A percentile compares a stretch with the other conserved stretches of the same genome.
Conservation (phyloP, 2,113 vertebrate genomes). For the Strix uralensis region DNA sequence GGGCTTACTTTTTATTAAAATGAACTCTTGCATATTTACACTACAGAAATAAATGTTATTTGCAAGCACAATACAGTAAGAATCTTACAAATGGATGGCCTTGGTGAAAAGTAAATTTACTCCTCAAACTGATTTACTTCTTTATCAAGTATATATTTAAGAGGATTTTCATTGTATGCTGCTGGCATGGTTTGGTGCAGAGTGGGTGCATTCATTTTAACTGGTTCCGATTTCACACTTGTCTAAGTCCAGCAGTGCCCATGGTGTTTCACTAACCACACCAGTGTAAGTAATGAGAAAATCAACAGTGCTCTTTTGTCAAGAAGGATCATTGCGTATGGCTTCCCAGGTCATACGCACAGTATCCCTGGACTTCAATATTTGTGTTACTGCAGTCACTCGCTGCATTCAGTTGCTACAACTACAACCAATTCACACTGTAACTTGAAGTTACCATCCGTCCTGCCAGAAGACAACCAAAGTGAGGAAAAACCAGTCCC, state of each 20-base stretch:
- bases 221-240: background rate
- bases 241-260: background rate
- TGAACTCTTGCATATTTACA: slow-evolving; percentile 84
- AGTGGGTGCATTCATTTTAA: background rate
- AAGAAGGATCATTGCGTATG: background rate
- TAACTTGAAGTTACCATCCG: background rate
- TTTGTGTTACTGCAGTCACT: background rate
- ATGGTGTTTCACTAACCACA: accelerated
- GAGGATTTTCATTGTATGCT: slow-evolving; percentile 17
- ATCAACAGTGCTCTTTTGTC: background rate
- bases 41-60: slow-evolving; percentile 81
- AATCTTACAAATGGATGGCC: slow-evolving; percentile 65
- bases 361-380: background rate
- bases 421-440: background rate
- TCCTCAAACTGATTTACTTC: slow-evolving; percentile 58
- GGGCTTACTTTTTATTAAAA: slow-evolving; percentile 85
- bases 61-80: slow-evolving; percentile 77
- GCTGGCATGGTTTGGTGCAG: background rate
- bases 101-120: slow-evolving; percentile 62
- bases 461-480: background rate
- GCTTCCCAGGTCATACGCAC: background rate
- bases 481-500: background rate
- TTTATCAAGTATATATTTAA: slow-evolving; percentile 50
- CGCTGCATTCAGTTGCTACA: background rate
- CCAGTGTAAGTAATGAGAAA: background rate